Percentiles rank a stretch among this genome's conserved stretches.
phyloP scores from a whole-genome alignment of 2,888 invertebrate species.

The Germaria angustata region DNA sequence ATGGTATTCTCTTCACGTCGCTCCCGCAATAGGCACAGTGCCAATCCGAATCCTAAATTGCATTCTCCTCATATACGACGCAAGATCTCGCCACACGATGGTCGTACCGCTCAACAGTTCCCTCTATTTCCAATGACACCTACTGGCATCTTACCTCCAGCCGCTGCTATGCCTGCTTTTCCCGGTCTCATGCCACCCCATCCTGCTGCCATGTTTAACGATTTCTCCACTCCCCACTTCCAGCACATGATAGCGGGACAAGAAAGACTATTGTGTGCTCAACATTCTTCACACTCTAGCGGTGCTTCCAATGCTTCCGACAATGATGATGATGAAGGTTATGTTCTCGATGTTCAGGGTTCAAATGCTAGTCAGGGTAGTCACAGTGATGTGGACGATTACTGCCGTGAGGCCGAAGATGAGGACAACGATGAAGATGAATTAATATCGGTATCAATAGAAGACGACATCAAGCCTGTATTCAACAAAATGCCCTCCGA shows the following conservation, averaged over 20 bases:
- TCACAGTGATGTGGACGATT: constrained; percentile 73
- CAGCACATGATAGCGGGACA: constrained; percentile 70
- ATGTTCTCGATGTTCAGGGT: constrained; percentile 72
- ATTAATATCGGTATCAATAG: constrained; percentile 65
- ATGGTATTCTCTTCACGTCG: constrained; percentile 99
- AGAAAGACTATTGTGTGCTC: constrained; percentile 58
- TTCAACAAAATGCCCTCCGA: constrained; percentile 44
- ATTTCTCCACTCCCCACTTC: constrained; percentile 64
- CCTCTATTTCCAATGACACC: constrained; percentile 85
- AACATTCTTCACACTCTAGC: constrained; percentile 49
- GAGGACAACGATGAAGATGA: constrained; percentile 67
- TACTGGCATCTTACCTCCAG: constrained; percentile 79
- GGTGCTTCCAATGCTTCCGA: constrained; percentile 66
- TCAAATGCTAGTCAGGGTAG: constrained; percentile 75
- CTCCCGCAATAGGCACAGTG: constrained; percentile 96
- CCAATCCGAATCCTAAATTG: constrained; percentile 97
- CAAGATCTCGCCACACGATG: constrained; percentile 95
- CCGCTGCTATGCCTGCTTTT: constrained; percentile 83
- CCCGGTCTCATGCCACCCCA: constrained; percentile 78
- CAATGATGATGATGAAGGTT: constrained; percentile 73
- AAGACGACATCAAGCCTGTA: constrained; percentile 55
- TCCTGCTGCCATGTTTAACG: constrained; percentile 72
- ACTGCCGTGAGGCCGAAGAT: constrained; percentile 70
- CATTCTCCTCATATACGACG: constrained; percentile 96
- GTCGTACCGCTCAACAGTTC: constrained; percentile 87